Conservation (phyloP, 2,888 invertebrate genomes). For the Trypoxylon attenuatum region DNA sequence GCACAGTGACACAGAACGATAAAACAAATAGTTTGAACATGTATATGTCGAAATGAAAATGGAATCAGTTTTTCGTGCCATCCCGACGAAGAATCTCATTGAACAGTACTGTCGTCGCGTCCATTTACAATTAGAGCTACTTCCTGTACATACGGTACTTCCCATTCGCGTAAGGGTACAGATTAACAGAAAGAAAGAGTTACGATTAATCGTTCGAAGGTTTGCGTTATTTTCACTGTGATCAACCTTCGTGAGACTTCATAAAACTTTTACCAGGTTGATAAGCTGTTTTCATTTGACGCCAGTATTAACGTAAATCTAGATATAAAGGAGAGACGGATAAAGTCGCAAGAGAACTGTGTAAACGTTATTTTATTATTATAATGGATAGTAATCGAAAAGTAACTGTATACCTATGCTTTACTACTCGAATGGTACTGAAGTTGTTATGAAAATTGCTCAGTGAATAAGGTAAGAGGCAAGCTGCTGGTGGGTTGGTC, state of each 20-base stretch:
- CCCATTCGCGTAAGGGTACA: too few relatives aligned
- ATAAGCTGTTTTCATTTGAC: not conserved
- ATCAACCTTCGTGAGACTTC: not conserved
- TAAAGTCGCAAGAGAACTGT: slow-evolving; percentile 29
- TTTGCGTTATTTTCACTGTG: slow-evolving; percentile 19
- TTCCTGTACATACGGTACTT: too few relatives aligned
- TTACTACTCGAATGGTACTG: slow-evolving; percentile 35
- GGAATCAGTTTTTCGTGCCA: too few relatives aligned
- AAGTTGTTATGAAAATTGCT: slow-evolving; percentile 49
- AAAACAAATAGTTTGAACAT: too few relatives aligned
- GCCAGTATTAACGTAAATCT: slow-evolving; percentile 7
- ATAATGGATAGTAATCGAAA: slow-evolving; percentile 29
- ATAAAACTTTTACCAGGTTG: not conserved
- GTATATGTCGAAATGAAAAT: too few relatives aligned
- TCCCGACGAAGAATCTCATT: too few relatives aligned
- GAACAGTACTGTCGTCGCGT: too few relatives aligned
- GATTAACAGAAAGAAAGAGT: not conserved
- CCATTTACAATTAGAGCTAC: too few relatives aligned
- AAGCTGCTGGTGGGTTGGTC: slow-evolving; percentile 39
- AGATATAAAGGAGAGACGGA: slow-evolving; percentile 18
- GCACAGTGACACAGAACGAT: too few relatives aligned
- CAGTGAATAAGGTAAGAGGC: slow-evolving; percentile 40
- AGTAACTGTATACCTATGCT: slow-evolving; percentile 44
- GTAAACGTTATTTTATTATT: slow-evolving; percentile 45
- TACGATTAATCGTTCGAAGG: slow-evolving; percentile 49